Conservation (phyloP, 1,140 invertebrate genomes). For the Phthorimaea operculella region DNA sequence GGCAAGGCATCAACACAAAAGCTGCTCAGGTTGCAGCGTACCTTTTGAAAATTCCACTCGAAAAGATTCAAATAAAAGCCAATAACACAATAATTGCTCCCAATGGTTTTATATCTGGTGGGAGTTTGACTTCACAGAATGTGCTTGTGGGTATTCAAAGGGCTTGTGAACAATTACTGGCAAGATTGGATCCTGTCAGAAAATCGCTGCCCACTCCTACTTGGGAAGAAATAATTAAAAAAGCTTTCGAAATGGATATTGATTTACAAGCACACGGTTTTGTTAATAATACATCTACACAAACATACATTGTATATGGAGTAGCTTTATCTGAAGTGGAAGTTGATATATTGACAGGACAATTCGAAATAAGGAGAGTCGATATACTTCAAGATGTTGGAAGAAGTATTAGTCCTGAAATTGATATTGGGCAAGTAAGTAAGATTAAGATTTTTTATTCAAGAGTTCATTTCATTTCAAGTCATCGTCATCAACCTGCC, state of each 20-base stretch:
- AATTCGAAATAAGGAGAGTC: constrained; percentile 72
- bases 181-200: constrained; percentile 70
- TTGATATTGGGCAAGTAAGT: constrained; percentile 83
- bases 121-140: constrained; percentile 43
- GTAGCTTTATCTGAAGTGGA: constrained; percentile 75
- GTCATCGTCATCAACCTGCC: too few species aligned
- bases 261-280: too few species aligned
- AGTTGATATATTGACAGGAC: constrained; percentile 82
- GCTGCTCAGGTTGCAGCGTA: constrained; percentile 76
- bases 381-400: constrained; percentile 82
- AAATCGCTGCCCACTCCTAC: constrained; percentile 57
- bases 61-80: constrained; percentile 72
- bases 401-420: constrained; percentile 76
- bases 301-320: constrained; percentile 70
- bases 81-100: constrained; percentile 67
- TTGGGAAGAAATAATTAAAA: constrained; percentile 70
- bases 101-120: constrained; percentile 70
- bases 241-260: constrained; percentile 62
- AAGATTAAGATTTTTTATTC: too few species aligned
- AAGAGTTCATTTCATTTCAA: too few species aligned
- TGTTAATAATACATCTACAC: too few species aligned
- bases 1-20: constrained; percentile 80
- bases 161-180: constrained; percentile 39
- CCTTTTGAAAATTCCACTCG: constrained; percentile 73
- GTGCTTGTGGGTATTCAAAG: not conserved